These are phyloP conservation scores for Leptoclinus maculatus DNA, from an alignment of 2,797 vertebrate genomes.

Conservation along the genomic window DNA sequence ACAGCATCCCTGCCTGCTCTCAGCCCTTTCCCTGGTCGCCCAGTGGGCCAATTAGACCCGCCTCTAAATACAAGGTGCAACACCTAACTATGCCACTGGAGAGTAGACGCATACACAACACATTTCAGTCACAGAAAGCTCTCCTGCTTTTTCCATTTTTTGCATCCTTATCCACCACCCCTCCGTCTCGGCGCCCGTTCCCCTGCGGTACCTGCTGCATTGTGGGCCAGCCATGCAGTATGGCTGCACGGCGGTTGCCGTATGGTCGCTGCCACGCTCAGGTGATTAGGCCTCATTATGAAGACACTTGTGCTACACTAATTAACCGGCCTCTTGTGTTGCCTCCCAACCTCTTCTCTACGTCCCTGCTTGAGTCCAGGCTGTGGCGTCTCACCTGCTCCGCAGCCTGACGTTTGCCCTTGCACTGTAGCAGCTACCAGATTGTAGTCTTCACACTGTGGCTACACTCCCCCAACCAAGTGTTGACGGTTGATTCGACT, in stretches of 20 bases:
- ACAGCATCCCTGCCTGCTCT: slow-evolving; percentile 64
- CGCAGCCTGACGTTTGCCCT: slow-evolving; percentile 62
- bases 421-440: slow-evolving; percentile 59
- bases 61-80: slow-evolving; percentile 75
- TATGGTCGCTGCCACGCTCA: slow-evolving; percentile 82
- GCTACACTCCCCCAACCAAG: slow-evolving; percentile 33
- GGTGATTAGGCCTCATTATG: slow-evolving; percentile 92
- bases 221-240: slow-evolving; percentile 61
- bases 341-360: slow-evolving; percentile 65
- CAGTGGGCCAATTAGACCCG: slow-evolving; percentile 83
- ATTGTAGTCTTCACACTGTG: slow-evolving; percentile 62
- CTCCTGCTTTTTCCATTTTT: slow-evolving; percentile 31
- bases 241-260: slow-evolving; percentile 64
- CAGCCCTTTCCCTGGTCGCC: slow-evolving; percentile 61
- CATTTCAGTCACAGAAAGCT: slow-evolving; percentile 47
- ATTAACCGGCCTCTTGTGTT: slow-evolving; percentile 89
- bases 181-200: background rate
- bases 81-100: slow-evolving; percentile 76
- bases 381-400: slow-evolving; percentile 76
- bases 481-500: slow-evolving; percentile 71
- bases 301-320: slow-evolving; percentile 86
- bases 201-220: slow-evolving; percentile 41
- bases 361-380: slow-evolving; percentile 60
- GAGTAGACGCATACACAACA: slow-evolving; percentile 59
- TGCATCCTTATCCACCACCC: slow-evolving; percentile 47